These are phyloP conservation scores for Holotrichia oblita DNA, from an alignment of 1,140 invertebrate genomes.

Conservation along the genomic window DNA sequence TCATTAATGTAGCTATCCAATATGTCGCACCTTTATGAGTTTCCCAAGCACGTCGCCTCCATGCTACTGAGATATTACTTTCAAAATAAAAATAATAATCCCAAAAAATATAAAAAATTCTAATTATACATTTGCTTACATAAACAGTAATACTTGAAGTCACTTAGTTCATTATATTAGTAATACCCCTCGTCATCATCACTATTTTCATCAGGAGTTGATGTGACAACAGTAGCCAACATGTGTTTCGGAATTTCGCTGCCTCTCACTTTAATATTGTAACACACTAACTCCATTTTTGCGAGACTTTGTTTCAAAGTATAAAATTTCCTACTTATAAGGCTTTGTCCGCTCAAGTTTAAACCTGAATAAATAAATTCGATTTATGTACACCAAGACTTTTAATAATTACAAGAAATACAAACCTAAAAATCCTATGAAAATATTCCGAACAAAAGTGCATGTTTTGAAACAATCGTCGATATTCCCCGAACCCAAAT, in stretches of 20 bases:
- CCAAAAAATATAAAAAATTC: too few relatives aligned
- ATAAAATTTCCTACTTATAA: constrained; percentile 76
- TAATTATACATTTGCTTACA: too few relatives aligned
- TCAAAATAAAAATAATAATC: too few relatives aligned
- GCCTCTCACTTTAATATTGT: constrained; percentile 82
- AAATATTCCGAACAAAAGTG: constrained; percentile 76
- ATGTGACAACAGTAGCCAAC: constrained; percentile 67
- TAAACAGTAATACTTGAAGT: too few relatives aligned
- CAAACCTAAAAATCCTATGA: constrained; percentile 74
- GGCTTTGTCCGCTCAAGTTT: constrained; percentile 66
- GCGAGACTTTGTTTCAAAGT: constrained; percentile 76
- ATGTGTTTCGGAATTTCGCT: constrained; percentile 79
- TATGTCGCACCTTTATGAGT: too few relatives aligned
- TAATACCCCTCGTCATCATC: constrained; percentile 65
- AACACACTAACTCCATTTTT: constrained; percentile 89
- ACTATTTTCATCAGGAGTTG: constrained; percentile 57
- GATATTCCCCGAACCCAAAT: constrained; percentile 80
- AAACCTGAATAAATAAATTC: constrained; percentile 55
- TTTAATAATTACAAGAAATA: constrained; percentile 40
- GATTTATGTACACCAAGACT: background rate
- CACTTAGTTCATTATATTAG: constrained; percentile 47
- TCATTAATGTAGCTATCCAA: too few relatives aligned
- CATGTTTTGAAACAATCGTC: constrained; percentile 78
- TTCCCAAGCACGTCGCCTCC: too few relatives aligned
- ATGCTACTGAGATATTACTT: too few relatives aligned